Evolutionary conservation across 2,888 invertebrate genomes (phyloP).

Genomic region (Furcula furcula): DNA sequence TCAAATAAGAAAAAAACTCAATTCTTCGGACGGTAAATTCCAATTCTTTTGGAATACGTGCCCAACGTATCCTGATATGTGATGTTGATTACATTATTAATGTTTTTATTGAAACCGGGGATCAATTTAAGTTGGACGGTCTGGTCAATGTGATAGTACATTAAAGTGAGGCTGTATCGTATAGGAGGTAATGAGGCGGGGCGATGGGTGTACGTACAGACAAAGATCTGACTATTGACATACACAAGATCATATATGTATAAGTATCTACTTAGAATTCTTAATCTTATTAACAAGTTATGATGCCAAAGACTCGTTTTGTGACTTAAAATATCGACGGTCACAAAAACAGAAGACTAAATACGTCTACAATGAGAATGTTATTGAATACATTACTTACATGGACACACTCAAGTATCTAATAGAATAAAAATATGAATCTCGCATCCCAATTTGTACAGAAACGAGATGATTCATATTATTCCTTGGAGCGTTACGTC

Average conservation of each 20-base stretch:
- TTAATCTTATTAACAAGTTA: constrained; percentile 56
- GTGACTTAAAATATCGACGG: constrained; percentile 36
- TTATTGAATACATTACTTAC: constrained; percentile 47
- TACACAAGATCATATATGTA: constrained; percentile 44
- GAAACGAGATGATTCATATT: constrained; percentile 67
- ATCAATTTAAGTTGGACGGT: constrained; percentile 52
- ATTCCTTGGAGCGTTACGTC: constrained; percentile 60
- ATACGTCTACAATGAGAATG: constrained; percentile 30
- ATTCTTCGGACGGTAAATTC: constrained; percentile 30
- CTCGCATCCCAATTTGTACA: constrained; percentile 64
- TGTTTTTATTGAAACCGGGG: constrained; percentile 69
- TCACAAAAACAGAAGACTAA: constrained; percentile 31
- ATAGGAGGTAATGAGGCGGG: constrained; percentile 76
- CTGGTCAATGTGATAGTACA: constrained; percentile 55
- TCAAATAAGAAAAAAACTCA: constrained; percentile 32
- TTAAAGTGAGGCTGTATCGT: constrained; percentile 62
- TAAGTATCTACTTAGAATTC: constrained; percentile 52
- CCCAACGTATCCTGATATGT: constrained; percentile 66
- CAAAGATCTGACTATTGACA: constrained; percentile 69
- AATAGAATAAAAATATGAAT: constrained; percentile 74
- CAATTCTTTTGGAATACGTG: constrained; percentile 40
- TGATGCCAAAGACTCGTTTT: constrained; percentile 42
- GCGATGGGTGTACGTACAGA: constrained; percentile 70
- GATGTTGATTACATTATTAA: constrained; percentile 68
- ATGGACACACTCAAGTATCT: constrained; percentile 60